phyloP scores from a whole-genome alignment of 1,140 invertebrate genomes.

The Phocides pigmalion region DNA sequence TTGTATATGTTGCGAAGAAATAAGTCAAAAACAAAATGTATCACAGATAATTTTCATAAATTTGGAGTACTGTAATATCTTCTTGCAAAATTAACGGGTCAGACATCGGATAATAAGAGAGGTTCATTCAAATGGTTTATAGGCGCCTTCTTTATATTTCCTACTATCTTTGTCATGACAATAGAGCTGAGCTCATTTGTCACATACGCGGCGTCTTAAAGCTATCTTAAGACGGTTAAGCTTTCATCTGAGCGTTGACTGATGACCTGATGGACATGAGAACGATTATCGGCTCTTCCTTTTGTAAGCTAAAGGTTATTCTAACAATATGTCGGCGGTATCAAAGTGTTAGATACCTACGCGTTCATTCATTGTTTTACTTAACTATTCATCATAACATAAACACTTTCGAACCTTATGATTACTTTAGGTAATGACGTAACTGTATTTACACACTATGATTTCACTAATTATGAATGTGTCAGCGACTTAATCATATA shows the following conservation, averaged over 20 bases:
- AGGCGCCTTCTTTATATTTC: not conserved
- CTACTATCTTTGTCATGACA: constrained; percentile 46
- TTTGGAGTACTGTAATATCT: too few species aligned
- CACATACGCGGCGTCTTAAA: constrained; percentile 53
- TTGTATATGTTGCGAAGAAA: too few species aligned
- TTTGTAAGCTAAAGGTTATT: constrained; percentile 65
- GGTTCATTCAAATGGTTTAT: not conserved
- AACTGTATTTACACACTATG: not conserved
- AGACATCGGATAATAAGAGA: too few species aligned
- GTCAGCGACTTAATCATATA: not conserved
- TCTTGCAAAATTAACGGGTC: too few species aligned
- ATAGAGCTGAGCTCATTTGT: constrained; percentile 62
- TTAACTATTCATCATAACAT: not conserved
- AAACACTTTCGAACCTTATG: not conserved
- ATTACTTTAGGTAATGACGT: constrained; percentile 1
- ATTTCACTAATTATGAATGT: not conserved
- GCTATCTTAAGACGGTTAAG: constrained; percentile 36
- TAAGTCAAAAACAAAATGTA: too few species aligned
- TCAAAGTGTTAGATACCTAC: constrained; percentile 50
- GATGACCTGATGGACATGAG: constrained; percentile 68
- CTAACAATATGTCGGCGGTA: constrained; percentile 57
- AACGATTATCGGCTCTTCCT: constrained; percentile 65
- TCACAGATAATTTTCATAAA: too few species aligned
- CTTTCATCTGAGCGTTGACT: constrained; percentile 71
- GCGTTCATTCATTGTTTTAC: constrained; percentile 5